phyloP scores from a whole-genome alignment of 2,797 vertebrate genomes.

The Staurois parvus region DNA sequence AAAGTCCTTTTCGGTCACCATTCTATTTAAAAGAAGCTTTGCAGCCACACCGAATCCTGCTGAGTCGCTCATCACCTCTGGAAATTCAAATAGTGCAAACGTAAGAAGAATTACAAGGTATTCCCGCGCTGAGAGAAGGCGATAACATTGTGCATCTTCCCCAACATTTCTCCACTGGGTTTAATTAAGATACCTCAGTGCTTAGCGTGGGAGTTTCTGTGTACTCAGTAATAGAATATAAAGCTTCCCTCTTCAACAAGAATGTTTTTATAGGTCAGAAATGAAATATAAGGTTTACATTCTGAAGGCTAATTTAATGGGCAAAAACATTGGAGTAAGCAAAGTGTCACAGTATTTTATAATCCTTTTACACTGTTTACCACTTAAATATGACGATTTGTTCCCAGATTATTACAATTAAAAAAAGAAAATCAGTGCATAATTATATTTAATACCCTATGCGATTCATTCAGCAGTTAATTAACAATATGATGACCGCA shows the following conservation, averaged over 20 bases:
- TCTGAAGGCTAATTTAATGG: slow-evolving; percentile 37
- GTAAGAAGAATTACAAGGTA: slow-evolving; percentile 50
- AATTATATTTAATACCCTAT: slow-evolving; percentile 45
- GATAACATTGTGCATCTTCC: slow-evolving; percentile 61
- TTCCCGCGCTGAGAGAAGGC: slow-evolving; percentile 55
- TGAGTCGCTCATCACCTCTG: slow-evolving; percentile 58
- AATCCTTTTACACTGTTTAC: slow-evolving; percentile 24
- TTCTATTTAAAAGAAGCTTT: slow-evolving; percentile 33
- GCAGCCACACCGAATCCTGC: slow-evolving; percentile 49
- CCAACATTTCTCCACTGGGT: slow-evolving; percentile 59
- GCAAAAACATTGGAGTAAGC: slow-evolving; percentile 42
- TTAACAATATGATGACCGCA: slow-evolving; percentile 17
- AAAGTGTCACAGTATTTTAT: slow-evolving; percentile 38
- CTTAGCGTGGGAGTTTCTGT: slow-evolving; percentile 50
- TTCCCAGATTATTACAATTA: slow-evolving; percentile 37
- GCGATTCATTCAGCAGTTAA: slow-evolving; percentile 25
- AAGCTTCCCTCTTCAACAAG: slow-evolving; percentile 54
- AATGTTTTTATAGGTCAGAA: slow-evolving; percentile 58
- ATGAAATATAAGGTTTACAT: slow-evolving; percentile 52
- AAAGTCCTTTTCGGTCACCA: slow-evolving; percentile 17
- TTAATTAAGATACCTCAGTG: slow-evolving; percentile 62
- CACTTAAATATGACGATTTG: slow-evolving; percentile 20
- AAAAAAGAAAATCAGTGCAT: slow-evolving; percentile 34
- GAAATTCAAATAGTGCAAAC: slow-evolving; percentile 60
- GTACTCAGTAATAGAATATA: slow-evolving; percentile 58